A percentile compares a stretch with the other conserved stretches of the same genome.
Conservation (phyloP, 2,797 vertebrate species). For the Neosilurus hyrtlii region DNA sequence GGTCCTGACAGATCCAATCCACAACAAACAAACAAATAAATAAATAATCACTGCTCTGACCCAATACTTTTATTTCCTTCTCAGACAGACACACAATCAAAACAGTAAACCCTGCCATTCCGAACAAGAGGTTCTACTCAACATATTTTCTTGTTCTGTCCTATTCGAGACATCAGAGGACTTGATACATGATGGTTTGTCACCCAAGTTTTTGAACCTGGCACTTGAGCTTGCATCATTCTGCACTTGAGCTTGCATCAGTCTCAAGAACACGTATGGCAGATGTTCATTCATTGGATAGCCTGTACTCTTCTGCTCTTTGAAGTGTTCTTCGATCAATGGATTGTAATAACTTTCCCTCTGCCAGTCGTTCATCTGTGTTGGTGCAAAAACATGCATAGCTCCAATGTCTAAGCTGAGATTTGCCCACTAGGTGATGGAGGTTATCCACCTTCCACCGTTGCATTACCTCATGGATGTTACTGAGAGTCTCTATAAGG, state of each 20-base stretch:
- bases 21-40: no score
- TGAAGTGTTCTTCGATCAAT: no score
- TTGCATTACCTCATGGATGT: neutral
- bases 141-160: neutral
- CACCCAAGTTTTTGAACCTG: neutral
- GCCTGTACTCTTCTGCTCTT: no score
- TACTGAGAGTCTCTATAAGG: neutral
- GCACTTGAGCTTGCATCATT: neutral
- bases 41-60: no score
- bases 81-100: no score
- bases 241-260: no score
- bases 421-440: neutral
- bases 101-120: no score
- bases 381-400: neutral
- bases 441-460: neutral
- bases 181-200: neutral
- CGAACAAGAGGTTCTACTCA: no score
- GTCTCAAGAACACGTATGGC: neutral
- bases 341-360: no score
- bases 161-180: neutral
- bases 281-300: neutral
- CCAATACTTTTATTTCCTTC: no score
- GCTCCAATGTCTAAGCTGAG: neutral
- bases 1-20: no score
- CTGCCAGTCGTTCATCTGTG: neutral